Evolutionary conservation across 2,113 vertebrate genomes (phyloP), one percentile per base, ranked within the genome.

Genomic region (Podarcis raffonei): DNA sequence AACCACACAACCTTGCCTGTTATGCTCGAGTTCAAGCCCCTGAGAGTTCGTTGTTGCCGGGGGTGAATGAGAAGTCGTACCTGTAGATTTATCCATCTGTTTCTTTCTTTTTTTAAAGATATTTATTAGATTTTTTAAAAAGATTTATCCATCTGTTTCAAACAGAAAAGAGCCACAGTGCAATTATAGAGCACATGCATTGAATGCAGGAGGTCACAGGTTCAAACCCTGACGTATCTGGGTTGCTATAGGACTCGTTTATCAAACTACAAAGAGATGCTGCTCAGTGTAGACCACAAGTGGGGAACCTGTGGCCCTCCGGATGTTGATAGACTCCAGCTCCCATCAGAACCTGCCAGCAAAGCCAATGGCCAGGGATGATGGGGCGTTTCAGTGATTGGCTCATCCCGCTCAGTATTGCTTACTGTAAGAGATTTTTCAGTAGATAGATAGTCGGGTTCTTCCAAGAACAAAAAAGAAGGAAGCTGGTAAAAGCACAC

Each of bases 381-480:
- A 30, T 71, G 30, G 30, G 48, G 48, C 11, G 9, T 12, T 53
- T 53, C 65, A 66, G 16, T 69, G 23, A 8, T 69, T 23, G 68
- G 68, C 22, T 8, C 68, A 69, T 69, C 65, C 65, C 23, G 11
- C 48, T 53, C 48, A 53, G 48, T 53, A 2, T 53, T 53, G 48
- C 11, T 11, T 11, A 12, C 48, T 53, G 48, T 53, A 53, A 53
- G 11, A 53, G 9, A 53, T 53, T 53, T 53, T 12, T 53, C 48
- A 53, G 48, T 53, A 53, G 53, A 83, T 59, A 30, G n/a, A 87
- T 90, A 81, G 88, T 91, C 89, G 18, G 62, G 90, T 95, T 94
- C 90, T 30, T 92, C 76, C 66, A 89, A 94, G 92, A 90, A 91
- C 2, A 35, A 90, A 89, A 81, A 74, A 88, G 37, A 53, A 53